These are phyloP conservation scores for Tachina lurida DNA, from an alignment of 2,888 invertebrate species.

Conservation along the genomic window DNA sequence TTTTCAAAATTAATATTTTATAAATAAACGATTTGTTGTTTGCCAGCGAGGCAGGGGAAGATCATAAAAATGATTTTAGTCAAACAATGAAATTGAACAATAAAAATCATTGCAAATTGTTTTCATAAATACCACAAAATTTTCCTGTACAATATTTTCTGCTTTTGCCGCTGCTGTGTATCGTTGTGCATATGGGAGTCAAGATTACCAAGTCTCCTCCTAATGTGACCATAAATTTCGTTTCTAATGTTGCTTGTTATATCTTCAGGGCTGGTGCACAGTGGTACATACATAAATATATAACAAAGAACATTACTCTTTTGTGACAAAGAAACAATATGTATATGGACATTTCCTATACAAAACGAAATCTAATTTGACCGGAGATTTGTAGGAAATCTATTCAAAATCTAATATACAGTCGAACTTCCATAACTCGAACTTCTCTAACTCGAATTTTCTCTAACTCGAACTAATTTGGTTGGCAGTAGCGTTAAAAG, in stretches of 20 bases:
- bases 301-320: no score
- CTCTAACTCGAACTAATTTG: no score
- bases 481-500: no score
- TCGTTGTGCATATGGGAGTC: conserved; percentile 51
- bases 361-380: no score
- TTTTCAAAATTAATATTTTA: conserved; percentile 67
- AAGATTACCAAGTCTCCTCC: conserved; percentile 44
- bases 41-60: not conserved
- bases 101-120: conserved; percentile 72
- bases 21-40: conserved; percentile 22
- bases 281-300: conserved; percentile 7
- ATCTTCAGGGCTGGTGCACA: conserved; percentile 29
- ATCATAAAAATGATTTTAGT: conserved; percentile 58
- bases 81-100: conserved; percentile 68
- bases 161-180: conserved; percentile 14
- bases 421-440: no score
- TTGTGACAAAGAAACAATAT: no score
- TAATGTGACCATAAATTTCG: conserved; percentile 66
- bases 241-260: conserved; percentile 59
- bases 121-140: conserved; percentile 70
- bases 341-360: no score
- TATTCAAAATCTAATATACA: no score
- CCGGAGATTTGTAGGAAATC: no score
- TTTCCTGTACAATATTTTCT: conserved; percentile 23
- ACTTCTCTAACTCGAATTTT: no score